These are phyloP conservation scores for Meloidogyne floridensis DNA, from an alignment of 1,140 invertebrate genomes.

Conservation along the genomic window DNA sequence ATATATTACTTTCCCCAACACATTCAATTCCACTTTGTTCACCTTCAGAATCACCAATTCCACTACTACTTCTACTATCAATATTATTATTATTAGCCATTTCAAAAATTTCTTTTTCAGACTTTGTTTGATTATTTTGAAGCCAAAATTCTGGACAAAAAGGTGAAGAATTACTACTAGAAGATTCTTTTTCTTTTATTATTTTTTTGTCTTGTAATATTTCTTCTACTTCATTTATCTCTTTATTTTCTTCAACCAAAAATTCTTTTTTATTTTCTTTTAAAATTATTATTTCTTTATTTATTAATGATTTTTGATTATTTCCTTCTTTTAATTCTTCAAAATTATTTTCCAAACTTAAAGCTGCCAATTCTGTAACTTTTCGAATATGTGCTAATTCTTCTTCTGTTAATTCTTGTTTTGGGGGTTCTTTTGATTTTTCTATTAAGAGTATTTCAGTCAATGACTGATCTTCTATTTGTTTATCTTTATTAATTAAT, in stretches of 20 bases:
- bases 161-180: not conserved
- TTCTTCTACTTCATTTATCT: not conserved
- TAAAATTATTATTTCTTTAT: not conserved
- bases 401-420: constrained; percentile 27
- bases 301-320: not conserved
- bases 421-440: not conserved
- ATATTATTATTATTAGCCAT: not conserved
- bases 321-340: not conserved
- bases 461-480: not conserved
- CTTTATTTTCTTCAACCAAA: constrained; percentile 3
- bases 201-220: constrained; percentile 1
- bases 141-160: constrained; percentile 6
- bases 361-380: constrained; percentile 21
- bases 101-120: not conserved
- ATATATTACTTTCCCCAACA: not conserved
- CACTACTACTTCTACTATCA: constrained; percentile 1
- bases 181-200: not conserved
- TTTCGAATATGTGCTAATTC: constrained; percentile 38
- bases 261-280: not conserved
- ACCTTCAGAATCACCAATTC: not conserved
- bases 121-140: constrained; percentile 1
- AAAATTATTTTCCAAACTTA: not conserved
- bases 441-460: not conserved
- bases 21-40: not conserved
- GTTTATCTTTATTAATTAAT: not conserved